phyloP scores from a whole-genome alignment of 2,888 invertebrate genomes.

The Timema podura region DNA sequence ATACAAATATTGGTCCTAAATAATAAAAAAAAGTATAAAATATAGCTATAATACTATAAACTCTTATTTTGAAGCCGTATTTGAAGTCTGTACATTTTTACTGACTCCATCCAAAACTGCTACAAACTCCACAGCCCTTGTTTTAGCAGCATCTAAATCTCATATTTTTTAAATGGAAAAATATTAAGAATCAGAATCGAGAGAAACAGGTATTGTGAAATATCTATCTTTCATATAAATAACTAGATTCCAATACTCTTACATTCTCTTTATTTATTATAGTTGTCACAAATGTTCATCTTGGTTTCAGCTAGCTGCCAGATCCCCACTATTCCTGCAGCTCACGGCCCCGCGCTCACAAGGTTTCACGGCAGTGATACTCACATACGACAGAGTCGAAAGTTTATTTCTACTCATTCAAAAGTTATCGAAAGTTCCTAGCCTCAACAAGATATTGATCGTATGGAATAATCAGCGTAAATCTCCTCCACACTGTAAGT shows the following conservation, averaged over 20 bases:
- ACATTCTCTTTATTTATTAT: too few relatives aligned
- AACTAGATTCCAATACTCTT: not conserved
- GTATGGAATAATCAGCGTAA: constrained; percentile 96
- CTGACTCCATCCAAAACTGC: too few relatives aligned
- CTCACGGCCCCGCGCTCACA: constrained; percentile 78
- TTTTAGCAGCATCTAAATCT: not conserved
- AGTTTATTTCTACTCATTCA: constrained; percentile 82
- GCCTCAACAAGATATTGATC: constrained; percentile 85
- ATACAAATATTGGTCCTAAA: too few relatives aligned
- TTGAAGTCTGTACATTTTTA: too few relatives aligned
- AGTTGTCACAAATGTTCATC: too few relatives aligned
- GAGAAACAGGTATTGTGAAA: not conserved
- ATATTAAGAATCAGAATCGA: not conserved
- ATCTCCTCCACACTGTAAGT: constrained; percentile 79
- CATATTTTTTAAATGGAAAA: too few relatives aligned
- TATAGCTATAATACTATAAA: too few relatives aligned
- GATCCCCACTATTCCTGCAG: constrained; percentile 79
- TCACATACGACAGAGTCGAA: constrained; percentile 89
- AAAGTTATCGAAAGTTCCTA: constrained; percentile 81
- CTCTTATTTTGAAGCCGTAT: too few relatives aligned
- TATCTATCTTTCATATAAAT: not conserved
- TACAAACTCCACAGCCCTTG: too few relatives aligned
- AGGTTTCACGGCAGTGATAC: constrained; percentile 93
- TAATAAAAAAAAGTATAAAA: too few relatives aligned
- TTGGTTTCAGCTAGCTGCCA: constrained; percentile 44